A percentile compares a stretch with the other conserved stretches of the same genome.
Conservation (phyloP, 2,797 vertebrate species). For the Trichosurus vulpecula region DNA sequence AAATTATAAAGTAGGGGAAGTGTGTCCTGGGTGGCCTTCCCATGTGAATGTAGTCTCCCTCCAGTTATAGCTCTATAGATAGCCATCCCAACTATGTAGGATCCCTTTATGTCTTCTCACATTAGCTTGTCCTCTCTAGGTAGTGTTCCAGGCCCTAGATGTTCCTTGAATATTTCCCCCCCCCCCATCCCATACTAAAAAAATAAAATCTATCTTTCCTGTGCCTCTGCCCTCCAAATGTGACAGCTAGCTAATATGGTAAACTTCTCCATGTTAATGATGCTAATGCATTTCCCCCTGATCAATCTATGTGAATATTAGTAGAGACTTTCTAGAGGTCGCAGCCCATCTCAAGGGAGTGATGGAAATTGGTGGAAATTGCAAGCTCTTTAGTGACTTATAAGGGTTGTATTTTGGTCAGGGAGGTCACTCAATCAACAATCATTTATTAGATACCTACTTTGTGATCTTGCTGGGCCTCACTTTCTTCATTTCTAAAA, state of each 20-base stretch:
- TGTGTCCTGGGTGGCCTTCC: not conserved
- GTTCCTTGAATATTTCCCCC: not conserved
- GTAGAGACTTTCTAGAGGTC: not conserved
- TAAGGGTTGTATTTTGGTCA: not conserved
- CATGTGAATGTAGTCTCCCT: not conserved
- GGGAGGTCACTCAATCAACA: not conserved
- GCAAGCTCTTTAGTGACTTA: not conserved
- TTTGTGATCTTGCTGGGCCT: not conserved
- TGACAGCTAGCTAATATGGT: not conserved
- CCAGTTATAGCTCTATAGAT: not conserved
- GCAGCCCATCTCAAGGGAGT: not conserved
- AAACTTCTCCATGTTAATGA: not conserved
- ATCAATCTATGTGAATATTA: not conserved
- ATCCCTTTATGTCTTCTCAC: not conserved
- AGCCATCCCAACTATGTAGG: not conserved
- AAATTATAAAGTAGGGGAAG: not conserved
- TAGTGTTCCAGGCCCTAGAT: not conserved
- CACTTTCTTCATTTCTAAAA: not conserved
- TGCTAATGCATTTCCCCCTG: not conserved
- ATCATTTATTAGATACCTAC: not conserved
- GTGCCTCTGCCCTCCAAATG: not conserved
- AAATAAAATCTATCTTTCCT: not conserved
- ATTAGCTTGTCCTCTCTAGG: not conserved
- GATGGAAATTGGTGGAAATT: not conserved
- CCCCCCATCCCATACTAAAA: not conserved